Base-by-base conservation (phyloP, 2,113 vertebrate genomes). In the Hiodon alosoides region DNA sequence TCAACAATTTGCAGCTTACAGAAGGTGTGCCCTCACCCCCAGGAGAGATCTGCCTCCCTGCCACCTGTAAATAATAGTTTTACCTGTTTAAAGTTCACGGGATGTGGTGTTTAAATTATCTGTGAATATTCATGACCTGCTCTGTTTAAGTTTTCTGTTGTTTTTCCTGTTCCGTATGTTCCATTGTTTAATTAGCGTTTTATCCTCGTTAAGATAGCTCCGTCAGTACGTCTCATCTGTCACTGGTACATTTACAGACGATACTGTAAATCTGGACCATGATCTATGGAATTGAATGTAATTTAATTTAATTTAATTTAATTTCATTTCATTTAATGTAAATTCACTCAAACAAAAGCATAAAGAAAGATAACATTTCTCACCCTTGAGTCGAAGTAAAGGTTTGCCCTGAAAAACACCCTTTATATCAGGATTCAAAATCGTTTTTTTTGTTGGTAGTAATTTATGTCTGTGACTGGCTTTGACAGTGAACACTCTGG, bases 1-100 rank as follows among this genome's bases (percentile, higher is more conserved):
- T 82, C 83, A 75, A 84, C 84, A 87, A 89, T 89, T 87, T 81
- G 79, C 86, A 85, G 77, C 83, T 89, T 89, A 85, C 86, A 85
- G 87, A 85, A 86, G 86, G 86, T 87, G 83, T n/a, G 79, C 86
- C 79, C 81, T 84, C 83, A 81, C 81, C 72, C 67, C 64, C 78
- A 80, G 73, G 78, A 79, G 78, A 78, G 76, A 79, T 83, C 77
- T 82, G 71, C 73, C 86, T 85, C 86, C 85, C 87, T 85, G 86
- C 87, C 81, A 87, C 82, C 84, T 86, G 84, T 81, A 82, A 88
- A 85, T 75, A 79, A 73, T 73, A 73, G 72, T 81, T 78, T 78
- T 82, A 84, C 82, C 82, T 84, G 82, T 73, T 74, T 67, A 59
- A 62, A 53, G 75, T 74, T 69, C 57, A 60, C 72, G 70, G 64